phyloP scores from a whole-genome alignment of 2,797 vertebrate genomes.

The Dicrostonyx torquatus region DNA sequence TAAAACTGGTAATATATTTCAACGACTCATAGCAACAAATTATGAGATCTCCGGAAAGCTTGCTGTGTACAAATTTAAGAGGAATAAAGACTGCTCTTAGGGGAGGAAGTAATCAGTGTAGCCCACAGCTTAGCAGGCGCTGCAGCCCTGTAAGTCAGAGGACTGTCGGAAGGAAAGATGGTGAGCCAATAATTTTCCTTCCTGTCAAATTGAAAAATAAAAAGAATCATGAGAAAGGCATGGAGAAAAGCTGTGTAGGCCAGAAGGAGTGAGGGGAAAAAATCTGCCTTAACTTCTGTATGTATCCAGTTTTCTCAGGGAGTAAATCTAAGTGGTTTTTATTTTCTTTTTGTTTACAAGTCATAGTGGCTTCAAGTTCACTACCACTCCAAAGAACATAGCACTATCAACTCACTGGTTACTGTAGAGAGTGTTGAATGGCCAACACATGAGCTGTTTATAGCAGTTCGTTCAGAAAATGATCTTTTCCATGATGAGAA shows the following conservation, averaged over 20 bases:
- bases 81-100: slow-evolving; percentile 40
- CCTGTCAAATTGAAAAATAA: slow-evolving; percentile 37
- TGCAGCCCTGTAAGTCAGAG: slow-evolving; percentile 18
- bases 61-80: slow-evolving; percentile 73
- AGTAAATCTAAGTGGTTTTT: neutral
- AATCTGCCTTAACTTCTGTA: neutral
- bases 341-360: neutral
- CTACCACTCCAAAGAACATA: neutral
- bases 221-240: slow-evolving; percentile 51
- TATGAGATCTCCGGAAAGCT: slow-evolving; percentile 70
- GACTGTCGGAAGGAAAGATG: slow-evolving; percentile 53
- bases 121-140: slow-evolving; percentile 56
- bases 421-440: neutral
- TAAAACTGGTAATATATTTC: slow-evolving; percentile 74
- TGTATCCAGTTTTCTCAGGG: neutral
- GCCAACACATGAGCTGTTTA: neutral
- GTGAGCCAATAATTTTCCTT: neutral
- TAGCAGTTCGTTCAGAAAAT: neutral
- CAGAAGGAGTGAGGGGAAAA: neutral
- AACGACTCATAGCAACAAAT: slow-evolving; percentile 79
- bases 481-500: neutral
- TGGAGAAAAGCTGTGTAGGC: neutral
- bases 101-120: slow-evolving; percentile 60
- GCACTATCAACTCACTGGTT: rapidly evolving
- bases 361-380: neutral